Percentiles rank a stretch among this genome's conserved stretches.
These are phyloP conservation scores for Volucella zonaria DNA, from an alignment of 2,888 invertebrate species.

Conservation along the genomic window DNA sequence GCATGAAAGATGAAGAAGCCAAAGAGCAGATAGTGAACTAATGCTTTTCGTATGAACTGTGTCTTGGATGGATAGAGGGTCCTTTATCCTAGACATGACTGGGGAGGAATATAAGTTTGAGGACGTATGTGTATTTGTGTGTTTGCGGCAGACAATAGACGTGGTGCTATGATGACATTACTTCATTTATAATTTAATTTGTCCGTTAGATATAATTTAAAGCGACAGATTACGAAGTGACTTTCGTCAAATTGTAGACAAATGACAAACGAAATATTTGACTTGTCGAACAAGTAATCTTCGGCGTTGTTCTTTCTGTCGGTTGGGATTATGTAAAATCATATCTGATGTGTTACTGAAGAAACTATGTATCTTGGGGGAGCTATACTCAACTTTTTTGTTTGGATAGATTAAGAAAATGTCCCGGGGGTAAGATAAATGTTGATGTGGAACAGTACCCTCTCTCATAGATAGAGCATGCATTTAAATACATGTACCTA, in stretches of 20 bases:
- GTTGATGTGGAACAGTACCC: too few species aligned
- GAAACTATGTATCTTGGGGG: too few species aligned
- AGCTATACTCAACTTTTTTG: too few species aligned
- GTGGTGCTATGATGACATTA: conserved; percentile 42
- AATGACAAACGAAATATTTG: conserved; percentile 10
- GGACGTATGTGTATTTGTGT: conserved; percentile 4
- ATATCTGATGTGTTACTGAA: too few species aligned
- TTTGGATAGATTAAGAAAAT: too few species aligned
- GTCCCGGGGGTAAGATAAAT: too few species aligned
- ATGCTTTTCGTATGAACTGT: not conserved
- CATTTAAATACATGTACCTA: too few species aligned
- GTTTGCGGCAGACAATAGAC: conserved; percentile 20
- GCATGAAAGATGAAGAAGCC: not conserved
- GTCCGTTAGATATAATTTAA: conserved; percentile 48
- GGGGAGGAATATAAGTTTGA: not conserved
- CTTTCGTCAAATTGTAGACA: conserved; percentile 44
- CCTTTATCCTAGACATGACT: not conserved
- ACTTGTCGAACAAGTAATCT: not conserved
- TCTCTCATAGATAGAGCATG: too few species aligned
- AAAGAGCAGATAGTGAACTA: conserved; percentile 13
- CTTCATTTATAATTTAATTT: conserved; percentile 63
- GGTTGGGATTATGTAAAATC: too few species aligned
- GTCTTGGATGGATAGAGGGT: not conserved
- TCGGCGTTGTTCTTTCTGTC: too few species aligned
- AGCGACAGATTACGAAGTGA: conserved; percentile 46